These are phyloP conservation scores for Petroica traversi DNA, from an alignment of 2,113 vertebrate species.

Conservation along the genomic window DNA sequence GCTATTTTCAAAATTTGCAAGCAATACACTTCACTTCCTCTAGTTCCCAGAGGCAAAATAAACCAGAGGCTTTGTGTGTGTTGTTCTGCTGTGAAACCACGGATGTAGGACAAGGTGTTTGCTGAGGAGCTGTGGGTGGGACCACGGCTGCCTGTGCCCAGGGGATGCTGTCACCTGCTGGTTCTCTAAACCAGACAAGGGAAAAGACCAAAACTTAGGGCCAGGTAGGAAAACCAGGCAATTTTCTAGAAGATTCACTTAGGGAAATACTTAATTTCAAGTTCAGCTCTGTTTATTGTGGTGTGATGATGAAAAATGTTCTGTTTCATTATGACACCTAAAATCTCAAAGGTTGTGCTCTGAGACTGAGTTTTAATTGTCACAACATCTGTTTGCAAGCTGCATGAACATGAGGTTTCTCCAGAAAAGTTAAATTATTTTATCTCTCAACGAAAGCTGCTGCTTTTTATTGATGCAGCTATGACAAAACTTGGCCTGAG, in stretches of 20 bases:
- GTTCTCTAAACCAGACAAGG: not conserved
- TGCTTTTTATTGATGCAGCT: not conserved
- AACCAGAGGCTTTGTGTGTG: not conserved
- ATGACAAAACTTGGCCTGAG: not conserved
- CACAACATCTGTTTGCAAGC: not conserved
- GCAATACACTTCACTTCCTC: conserved; percentile 16
- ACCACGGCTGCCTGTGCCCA: not conserved
- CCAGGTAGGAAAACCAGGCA: accelerated
- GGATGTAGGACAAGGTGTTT: not conserved
- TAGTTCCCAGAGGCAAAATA: not conserved
- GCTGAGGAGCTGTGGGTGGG: not conserved
- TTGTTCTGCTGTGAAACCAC: not conserved
- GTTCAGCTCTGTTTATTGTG: not conserved
- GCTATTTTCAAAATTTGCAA: conserved; percentile 26
- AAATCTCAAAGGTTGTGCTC: not conserved
- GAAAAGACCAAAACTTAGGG: not conserved
- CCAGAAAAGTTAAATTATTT: not conserved
- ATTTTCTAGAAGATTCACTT: not conserved
- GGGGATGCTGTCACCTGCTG: not conserved
- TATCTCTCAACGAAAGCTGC: not conserved
- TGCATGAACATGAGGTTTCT: not conserved
- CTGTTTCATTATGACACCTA: not conserved
- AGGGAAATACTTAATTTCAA: not conserved
- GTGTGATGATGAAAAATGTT: not conserved
- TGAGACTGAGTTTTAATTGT: not conserved